Conservation (phyloP, 2,113 vertebrate genomes). For the Rhegmatorhina hoffmannsi region DNA sequence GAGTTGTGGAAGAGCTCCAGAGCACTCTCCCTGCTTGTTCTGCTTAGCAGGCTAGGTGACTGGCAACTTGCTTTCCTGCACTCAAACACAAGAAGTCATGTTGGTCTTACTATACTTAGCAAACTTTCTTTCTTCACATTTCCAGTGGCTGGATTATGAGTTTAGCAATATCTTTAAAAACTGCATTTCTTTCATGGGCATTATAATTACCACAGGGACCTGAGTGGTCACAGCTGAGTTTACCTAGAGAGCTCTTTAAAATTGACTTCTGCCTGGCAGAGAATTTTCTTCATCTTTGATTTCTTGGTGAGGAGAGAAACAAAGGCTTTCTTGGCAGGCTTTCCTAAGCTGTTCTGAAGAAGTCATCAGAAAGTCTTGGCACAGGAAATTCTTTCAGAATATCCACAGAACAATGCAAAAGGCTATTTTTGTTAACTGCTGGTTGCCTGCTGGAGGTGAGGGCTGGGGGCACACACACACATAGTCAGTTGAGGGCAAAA, state of each 20-base stretch:
- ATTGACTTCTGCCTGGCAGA: not conserved
- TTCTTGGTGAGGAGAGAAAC: conserved; percentile 12
- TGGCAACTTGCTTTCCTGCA: not conserved
- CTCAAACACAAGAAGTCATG: not conserved
- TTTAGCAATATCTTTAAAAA: not conserved
- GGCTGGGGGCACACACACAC: not conserved
- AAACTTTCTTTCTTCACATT: not conserved
- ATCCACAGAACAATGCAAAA: conserved; percentile 41
- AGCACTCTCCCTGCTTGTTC: not conserved
- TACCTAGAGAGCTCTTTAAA: not conserved
- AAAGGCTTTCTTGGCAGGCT: conserved; percentile 36
- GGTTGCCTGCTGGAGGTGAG: conserved; percentile 9
- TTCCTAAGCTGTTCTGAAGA: not conserved
- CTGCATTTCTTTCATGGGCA: not conserved
- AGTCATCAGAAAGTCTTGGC: conserved; percentile 36
- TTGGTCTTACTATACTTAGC: not conserved
- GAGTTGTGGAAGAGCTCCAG: not conserved
- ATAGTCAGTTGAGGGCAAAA: not conserved
- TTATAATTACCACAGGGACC: not conserved
- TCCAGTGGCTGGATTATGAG: not conserved
- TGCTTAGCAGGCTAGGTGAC: fast-evolving
- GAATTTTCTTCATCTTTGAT: not conserved
- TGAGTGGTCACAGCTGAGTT: not conserved
- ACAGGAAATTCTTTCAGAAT: conserved; percentile 54
- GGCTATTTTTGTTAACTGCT: conserved; percentile 49